A percentile compares a stretch with the other conserved stretches of the same genome.
Conservation (phyloP, 2,888 invertebrate genomes). For the Acholoe squamosa region DNA sequence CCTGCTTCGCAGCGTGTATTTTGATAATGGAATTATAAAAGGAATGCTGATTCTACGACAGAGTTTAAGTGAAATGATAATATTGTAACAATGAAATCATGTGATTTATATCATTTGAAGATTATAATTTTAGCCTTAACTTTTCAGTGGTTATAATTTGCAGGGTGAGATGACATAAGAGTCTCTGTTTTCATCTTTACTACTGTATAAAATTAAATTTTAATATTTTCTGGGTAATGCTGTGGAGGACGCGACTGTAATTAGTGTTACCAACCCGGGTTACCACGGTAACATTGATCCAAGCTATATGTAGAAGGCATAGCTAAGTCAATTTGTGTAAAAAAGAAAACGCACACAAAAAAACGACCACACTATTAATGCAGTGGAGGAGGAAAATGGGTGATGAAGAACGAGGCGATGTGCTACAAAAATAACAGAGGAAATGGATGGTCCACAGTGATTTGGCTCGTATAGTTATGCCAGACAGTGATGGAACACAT, state of each 20-base stretch:
- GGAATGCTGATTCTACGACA: too few species aligned
- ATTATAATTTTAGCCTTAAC: too few species aligned
- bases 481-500: background rate
- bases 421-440: background rate
- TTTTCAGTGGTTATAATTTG: too few species aligned
- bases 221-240: background rate
- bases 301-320: background rate
- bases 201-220: too few species aligned
- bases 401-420: background rate
- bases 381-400: background rate
- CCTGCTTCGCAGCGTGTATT: too few species aligned
- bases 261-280: background rate
- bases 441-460: slow-evolving; percentile 10
- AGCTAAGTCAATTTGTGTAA: background rate
- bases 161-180: too few species aligned
- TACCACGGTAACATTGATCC: background rate
- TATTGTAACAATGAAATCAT: too few species aligned
- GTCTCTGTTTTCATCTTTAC: too few species aligned
- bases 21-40: too few species aligned
- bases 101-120: too few species aligned
- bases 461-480: background rate
- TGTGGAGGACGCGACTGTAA: background rate
- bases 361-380: background rate
- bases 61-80: too few species aligned
- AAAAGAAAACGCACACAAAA: too few species aligned